Evolutionary conservation across 2,888 invertebrate genomes (phyloP).

Genomic region (Leptopilina drosophilae): DNA sequence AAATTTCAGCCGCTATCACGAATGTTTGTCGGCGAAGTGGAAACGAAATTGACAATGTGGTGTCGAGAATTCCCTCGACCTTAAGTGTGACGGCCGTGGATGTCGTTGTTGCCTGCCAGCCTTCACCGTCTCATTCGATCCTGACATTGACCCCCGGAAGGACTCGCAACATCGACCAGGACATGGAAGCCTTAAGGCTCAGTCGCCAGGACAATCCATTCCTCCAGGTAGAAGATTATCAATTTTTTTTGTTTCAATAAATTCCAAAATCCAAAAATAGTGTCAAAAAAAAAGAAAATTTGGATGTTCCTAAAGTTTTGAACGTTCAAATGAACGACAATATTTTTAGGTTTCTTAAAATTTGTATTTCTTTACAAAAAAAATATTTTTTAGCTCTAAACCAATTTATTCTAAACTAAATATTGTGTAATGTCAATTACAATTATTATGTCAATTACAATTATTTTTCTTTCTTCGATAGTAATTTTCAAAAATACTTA

Average conservation of each 20-base stretch:
- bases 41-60: constrained; percentile 64
- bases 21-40: constrained; percentile 64
- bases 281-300: too few relatives aligned
- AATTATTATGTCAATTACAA: too few relatives aligned
- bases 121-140: constrained; percentile 82
- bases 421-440: too few relatives aligned
- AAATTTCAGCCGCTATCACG: constrained; percentile 64
- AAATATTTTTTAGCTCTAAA: too few relatives aligned
- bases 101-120: constrained; percentile 70
- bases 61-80: constrained; percentile 77
- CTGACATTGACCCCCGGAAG: constrained; percentile 86
- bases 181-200: constrained; percentile 89
- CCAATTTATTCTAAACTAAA: too few relatives aligned
- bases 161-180: constrained; percentile 88
- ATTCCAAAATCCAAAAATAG: neutral
- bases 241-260: neutral
- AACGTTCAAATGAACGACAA: too few relatives aligned
- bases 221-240: constrained; percentile 80
- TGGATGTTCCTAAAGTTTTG: too few relatives aligned
- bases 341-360: too few relatives aligned
- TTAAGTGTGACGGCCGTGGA: constrained; percentile 77
- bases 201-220: constrained; percentile 92
- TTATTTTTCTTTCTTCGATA: too few relatives aligned
- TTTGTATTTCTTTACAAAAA: too few relatives aligned
- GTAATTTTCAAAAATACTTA: too few relatives aligned